These are phyloP conservation scores for Macropodus opercularis DNA, from an alignment of 2,797 vertebrate species.

Conservation along the genomic window DNA sequence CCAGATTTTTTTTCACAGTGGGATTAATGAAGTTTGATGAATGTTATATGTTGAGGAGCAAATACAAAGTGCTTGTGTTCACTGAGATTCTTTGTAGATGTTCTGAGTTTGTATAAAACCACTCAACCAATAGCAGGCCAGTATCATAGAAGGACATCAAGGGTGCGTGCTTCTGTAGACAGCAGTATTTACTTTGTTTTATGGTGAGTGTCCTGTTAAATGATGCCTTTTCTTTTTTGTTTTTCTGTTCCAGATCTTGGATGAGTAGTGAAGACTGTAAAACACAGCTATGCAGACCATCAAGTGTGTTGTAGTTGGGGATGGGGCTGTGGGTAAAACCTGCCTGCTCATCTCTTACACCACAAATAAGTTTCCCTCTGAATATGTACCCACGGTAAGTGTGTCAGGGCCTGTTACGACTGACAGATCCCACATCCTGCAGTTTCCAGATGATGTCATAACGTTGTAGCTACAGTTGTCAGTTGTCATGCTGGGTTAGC, in stretches of 20 bases:
- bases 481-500: no score
- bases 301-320: constrained; percentile 86
- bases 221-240: background rate
- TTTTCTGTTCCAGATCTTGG: constrained; percentile 76
- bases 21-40: no score
- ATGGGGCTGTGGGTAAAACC: constrained; percentile 87
- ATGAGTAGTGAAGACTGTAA: constrained; percentile 76
- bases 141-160: background rate
- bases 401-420: rapidly evolving
- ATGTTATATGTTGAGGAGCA: no score
- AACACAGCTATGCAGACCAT: constrained; percentile 86
- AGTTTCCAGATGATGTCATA: no score
- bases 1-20: no score
- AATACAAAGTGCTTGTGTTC: no score
- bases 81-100: no score
- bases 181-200: background rate
- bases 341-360: constrained; percentile 88
- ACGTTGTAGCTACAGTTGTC: no score
- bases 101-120: no score
- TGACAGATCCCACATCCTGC: no score
- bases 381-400: constrained; percentile 87
- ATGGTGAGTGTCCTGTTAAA: background rate
- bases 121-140: background rate
- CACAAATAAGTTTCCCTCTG: constrained; percentile 87
- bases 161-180: no score